phyloP scores from a whole-genome alignment of 2,888 invertebrate species.

The Cataglyphis cursor region DNA sequence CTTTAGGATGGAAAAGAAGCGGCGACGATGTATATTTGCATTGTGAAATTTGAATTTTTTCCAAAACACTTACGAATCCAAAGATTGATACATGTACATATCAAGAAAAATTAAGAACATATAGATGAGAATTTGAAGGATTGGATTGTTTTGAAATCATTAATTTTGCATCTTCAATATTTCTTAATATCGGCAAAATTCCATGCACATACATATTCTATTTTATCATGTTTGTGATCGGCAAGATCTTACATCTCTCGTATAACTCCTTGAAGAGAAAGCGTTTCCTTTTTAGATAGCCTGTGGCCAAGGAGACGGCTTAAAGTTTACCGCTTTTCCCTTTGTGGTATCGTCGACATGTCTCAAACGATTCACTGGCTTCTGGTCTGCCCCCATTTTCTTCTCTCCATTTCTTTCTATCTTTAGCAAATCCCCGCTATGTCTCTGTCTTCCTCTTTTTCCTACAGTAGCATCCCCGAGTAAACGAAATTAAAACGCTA shows the following conservation, averaged over 20 bases:
- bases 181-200: background rate
- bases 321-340: constrained; percentile 77
- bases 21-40: background rate
- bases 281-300: constrained; percentile 61
- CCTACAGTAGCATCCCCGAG: constrained; percentile 56
- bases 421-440: constrained; percentile 4
- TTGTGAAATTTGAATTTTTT: background rate
- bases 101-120: background rate
- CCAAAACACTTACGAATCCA: background rate
- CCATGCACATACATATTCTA: background rate
- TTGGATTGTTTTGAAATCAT: constrained; percentile 7
- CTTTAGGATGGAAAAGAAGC: background rate
- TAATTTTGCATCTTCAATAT: background rate
- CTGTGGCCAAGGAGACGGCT: constrained; percentile 69
- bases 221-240: constrained; percentile 55
- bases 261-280: constrained; percentile 22
- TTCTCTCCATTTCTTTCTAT: constrained; percentile 40
- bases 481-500: constrained; percentile 85
- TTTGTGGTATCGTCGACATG: constrained; percentile 75
- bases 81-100: background rate
- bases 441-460: constrained; percentile 30
- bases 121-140: constrained; percentile 1
- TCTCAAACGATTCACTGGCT: constrained; percentile 70
- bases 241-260: constrained; percentile 60
- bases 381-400: constrained; percentile 39